Conservation (phyloP, 2,113 vertebrate genomes). For the Gymnobelideus leadbeateri region DNA sequence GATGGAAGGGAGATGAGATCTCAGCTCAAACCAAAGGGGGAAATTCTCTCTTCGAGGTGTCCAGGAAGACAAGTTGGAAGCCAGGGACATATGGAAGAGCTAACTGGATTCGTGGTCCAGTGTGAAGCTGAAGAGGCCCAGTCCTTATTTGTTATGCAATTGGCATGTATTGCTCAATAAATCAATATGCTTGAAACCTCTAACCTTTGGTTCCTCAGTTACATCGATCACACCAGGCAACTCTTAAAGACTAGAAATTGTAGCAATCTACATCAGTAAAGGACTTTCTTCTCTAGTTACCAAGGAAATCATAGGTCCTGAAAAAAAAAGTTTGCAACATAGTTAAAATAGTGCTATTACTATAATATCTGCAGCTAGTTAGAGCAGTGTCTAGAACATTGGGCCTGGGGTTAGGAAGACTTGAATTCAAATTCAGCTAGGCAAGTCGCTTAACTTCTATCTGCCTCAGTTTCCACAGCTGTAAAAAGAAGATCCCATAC, state of each 20-base stretch:
- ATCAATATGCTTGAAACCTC: neutral
- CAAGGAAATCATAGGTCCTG: neutral
- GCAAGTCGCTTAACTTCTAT: neutral
- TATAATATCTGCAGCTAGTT: neutral
- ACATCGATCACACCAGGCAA: neutral
- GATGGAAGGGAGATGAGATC: too few relatives aligned
- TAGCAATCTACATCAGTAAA: neutral
- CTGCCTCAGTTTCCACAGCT: too few relatives aligned
- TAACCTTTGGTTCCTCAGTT: neutral
- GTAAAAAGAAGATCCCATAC: neutral
- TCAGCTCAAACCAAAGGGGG: too few relatives aligned
- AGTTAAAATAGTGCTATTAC: neutral
- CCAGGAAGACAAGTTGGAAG: too few relatives aligned
- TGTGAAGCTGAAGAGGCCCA: neutral
- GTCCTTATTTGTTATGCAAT: neutral
- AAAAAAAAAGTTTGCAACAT: neutral
- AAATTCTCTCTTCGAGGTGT: too few relatives aligned
- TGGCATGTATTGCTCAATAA: neutral
- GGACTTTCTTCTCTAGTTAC: neutral
- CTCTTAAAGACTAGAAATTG: neutral
- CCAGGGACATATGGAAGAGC: too few relatives aligned
- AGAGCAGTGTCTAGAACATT: neutral
- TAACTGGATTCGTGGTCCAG: neutral
- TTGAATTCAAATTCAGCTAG: neutral
- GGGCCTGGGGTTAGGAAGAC: neutral